Base-by-base conservation (phyloP, 92 coral and sea anemone species). In the Palythoa grandiflora region DNA sequence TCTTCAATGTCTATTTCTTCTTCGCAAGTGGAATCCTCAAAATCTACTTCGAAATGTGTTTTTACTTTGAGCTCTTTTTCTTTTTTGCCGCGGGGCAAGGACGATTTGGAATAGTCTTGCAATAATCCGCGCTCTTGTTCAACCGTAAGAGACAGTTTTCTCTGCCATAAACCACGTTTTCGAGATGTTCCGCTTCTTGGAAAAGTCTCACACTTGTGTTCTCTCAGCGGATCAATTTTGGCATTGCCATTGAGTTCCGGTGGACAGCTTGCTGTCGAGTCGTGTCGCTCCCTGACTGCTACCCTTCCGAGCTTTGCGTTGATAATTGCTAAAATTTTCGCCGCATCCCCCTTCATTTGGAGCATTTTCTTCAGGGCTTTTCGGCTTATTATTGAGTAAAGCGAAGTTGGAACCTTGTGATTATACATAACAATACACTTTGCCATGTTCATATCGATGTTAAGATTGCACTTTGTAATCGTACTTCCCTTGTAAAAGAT, bases 1-100 rank as follows among this genome's bases (percentile, higher is more conserved):
- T 81, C 86, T 66, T 81, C 86, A n/a, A 81, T 81, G 60, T 81
- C 86, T 71, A 81, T 65, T 11, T 81, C 86, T 47, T 81, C 86
- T 19, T 81, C 86, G 19, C 50, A 48, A 40, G 86, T 81, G 2
- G 86, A 81, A 39, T 81, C 86, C 36, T 81, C 86, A 66, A 81
- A 81, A 35, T 81, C 76, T 48, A 81, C 86, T 81, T 81, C 86
- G 21, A 81, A 81, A 50, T 81, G 66, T 63, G 86, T 81, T 81
- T 81, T 65, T 35, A 81, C 75, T 71, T 81, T 81, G 19, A 17
- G 48, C 48, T 54, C 86, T 20, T 81, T 51, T 66, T 48, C 17
- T 68, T 44, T 81, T 81, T 81, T 81, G 68, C 83, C 68, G 1
- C 10, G 21, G 48, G 86, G 74, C 13, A 35, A 40, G 39, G 75